phyloP scores from a whole-genome alignment of 2,888 invertebrate species.

The Ectemnius lituratus region DNA sequence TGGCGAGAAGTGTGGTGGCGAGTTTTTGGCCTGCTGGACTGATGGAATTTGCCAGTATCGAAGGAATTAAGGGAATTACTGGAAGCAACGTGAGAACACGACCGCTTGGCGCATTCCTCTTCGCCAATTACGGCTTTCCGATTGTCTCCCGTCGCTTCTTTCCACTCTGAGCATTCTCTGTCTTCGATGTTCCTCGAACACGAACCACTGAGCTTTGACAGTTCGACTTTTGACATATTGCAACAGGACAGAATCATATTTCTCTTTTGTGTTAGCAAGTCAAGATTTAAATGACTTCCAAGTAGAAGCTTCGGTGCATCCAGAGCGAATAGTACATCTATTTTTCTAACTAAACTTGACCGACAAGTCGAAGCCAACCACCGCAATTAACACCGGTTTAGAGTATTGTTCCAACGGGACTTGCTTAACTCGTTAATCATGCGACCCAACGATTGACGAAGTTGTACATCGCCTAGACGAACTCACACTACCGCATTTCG shows the following conservation, averaged over 20 bases:
- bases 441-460: slow-evolving; percentile 34
- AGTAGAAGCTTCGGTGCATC: neutral
- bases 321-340: slow-evolving; percentile 8
- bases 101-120: slow-evolving; percentile 14
- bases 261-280: too few species aligned
- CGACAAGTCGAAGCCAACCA: slow-evolving; percentile 19
- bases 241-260: neutral
- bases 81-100: slow-evolving; percentile 38
- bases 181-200: slow-evolving; percentile 31
- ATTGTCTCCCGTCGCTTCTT: slow-evolving; percentile 40
- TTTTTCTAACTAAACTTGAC: slow-evolving; percentile 42
- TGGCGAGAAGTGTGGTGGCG: slow-evolving; percentile 12
- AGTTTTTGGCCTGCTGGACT: slow-evolving; percentile 42
- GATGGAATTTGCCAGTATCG: slow-evolving; percentile 50
- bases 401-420: slow-evolving; percentile 70
- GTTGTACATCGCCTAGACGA: slow-evolving; percentile 25
- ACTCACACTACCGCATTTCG: neutral
- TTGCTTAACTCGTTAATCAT: slow-evolving; percentile 53
- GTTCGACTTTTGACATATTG: neutral
- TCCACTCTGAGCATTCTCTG: neutral
- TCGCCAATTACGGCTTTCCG: slow-evolving; percentile 43
- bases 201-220: too few species aligned
- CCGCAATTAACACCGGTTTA: slow-evolving; percentile 63
- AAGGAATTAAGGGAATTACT: slow-evolving; percentile 45
- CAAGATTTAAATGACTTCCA: too few species aligned